phyloP scores from a whole-genome alignment of 2,113 vertebrate species.

The Tamias sibiricus region DNA sequence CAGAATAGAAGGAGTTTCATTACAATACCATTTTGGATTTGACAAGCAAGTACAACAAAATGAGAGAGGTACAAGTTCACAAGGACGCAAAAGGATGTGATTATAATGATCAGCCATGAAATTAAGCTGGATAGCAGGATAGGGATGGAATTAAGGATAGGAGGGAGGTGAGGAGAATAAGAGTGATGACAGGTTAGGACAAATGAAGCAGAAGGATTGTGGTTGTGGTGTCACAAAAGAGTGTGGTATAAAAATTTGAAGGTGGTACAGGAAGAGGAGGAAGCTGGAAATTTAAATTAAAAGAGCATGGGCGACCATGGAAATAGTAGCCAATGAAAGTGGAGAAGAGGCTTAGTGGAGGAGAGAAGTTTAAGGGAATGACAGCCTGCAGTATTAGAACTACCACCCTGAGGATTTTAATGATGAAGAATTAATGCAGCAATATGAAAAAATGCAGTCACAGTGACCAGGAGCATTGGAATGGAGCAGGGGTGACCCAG shows the following conservation, averaged over 20 bases:
- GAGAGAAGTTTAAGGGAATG: background rate
- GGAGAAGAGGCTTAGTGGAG: background rate
- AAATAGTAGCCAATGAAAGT: background rate
- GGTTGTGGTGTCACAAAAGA: background rate
- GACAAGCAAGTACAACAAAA: background rate
- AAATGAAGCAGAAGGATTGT: background rate
- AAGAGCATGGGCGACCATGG: background rate
- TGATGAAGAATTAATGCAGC: background rate
- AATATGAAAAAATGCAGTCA: background rate
- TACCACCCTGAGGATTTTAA: background rate
- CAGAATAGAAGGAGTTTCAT: background rate
- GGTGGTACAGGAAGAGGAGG: background rate
- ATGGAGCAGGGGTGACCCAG: background rate
- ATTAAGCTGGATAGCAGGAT: background rate
- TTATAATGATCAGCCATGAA: background rate
- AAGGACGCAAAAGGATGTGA: background rate
- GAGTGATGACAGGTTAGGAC: fast-evolving
- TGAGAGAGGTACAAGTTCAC: background rate
- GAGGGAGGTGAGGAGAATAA: background rate
- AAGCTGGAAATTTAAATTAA: background rate
- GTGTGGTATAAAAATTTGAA: background rate
- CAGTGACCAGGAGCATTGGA: background rate
- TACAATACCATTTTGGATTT: background rate
- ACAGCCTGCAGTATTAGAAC: background rate
- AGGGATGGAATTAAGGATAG: background rate